These are phyloP conservation scores for Anas platyrhynchos DNA, from an alignment of 2,113 vertebrate genomes.

Conservation along the genomic window DNA sequence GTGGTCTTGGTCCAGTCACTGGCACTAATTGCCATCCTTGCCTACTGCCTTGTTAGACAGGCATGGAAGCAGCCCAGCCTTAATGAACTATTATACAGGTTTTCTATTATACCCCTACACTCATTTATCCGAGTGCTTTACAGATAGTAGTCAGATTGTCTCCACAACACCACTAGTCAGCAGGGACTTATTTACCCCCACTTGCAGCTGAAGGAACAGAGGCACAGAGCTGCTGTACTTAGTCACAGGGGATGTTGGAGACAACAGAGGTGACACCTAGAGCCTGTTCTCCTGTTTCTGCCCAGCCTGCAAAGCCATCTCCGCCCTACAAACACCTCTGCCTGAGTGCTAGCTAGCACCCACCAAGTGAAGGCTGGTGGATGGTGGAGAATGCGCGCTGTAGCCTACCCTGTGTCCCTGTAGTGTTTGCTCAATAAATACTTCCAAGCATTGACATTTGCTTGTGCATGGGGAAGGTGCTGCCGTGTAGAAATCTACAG, in stretches of 20 bases:
- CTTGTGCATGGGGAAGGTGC: neutral
- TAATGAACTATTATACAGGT: constrained; percentile 37
- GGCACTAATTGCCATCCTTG: constrained; percentile 62
- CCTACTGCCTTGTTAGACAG: constrained; percentile 35
- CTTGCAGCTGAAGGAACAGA: constrained; percentile 16
- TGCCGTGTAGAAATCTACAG: neutral
- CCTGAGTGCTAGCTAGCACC: neutral
- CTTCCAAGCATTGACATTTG: neutral
- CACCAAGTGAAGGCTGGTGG: neutral
- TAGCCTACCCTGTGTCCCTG: neutral
- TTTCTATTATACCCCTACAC: constrained; percentile 13
- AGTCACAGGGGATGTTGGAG: neutral
- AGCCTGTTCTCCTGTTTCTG: neutral
- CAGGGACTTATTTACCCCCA: constrained; percentile 33
- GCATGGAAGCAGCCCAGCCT: neutral
- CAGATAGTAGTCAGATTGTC: constrained; percentile 29
- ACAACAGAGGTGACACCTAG: neutral
- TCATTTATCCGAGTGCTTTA: neutral
- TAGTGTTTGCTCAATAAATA: neutral
- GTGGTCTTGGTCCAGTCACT: constrained; percentile 65
- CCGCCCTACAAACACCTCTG: neutral
- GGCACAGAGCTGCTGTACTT: constrained; percentile 24
- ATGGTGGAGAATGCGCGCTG: accelerated
- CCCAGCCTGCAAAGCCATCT: neutral
- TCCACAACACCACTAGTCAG: neutral